phyloP scores from a whole-genome alignment of 1,140 invertebrate species.

The Drosophila pruinosa region DNA sequence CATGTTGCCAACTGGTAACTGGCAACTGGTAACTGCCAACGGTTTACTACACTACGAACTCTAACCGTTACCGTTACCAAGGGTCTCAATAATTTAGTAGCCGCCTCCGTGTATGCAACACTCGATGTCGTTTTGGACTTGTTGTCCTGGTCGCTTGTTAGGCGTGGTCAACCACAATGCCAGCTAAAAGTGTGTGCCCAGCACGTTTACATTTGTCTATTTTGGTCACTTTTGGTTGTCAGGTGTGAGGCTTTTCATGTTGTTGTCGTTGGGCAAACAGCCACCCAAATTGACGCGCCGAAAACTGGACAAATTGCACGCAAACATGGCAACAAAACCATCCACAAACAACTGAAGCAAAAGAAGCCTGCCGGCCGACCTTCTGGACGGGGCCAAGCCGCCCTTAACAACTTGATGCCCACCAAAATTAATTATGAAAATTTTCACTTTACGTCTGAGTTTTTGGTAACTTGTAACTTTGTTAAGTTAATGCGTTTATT shows the following conservation, averaged over 20 bases:
- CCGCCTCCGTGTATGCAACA: conserved; percentile 25
- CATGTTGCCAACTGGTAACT: not conserved
- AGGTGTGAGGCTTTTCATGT: conserved; percentile 34
- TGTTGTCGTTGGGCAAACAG: conserved; percentile 20
- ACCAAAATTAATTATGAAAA: conserved; percentile 74
- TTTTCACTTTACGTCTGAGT: conserved; percentile 64
- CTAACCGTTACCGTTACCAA: not conserved
- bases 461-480: conserved; percentile 55
- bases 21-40: not conserved
- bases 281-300: conserved; percentile 34
- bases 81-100: conserved; percentile 54
- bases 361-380: not conserved
- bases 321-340: conserved; percentile 46
- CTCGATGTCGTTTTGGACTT: not conserved
- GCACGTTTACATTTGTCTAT: conserved; percentile 15
- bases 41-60: not conserved
- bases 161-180: conserved; percentile 28
- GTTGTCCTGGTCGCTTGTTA: conserved; percentile 1
- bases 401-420: conserved; percentile 23
- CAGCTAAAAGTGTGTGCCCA: conserved; percentile 8
- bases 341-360: not conserved
- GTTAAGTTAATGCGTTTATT: conserved; percentile 67
- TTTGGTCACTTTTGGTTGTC: conserved; percentile 2
- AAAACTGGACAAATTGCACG: conserved; percentile 58
- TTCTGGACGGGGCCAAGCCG: not conserved